Evolutionary conservation across 2,113 vertebrate genomes (phyloP).

Genomic region (rat (Rattus norvegicus)): GRCr8 NC_086024.1:32172001-32172500

Average conservation of each 20-base stretch:
- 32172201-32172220: background rate
- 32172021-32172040: conserved; percentile 28
- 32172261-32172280: background rate
- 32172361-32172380: conserved; percentile 17
- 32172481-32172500: conserved; percentile 40
- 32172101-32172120: background rate
- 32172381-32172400: background rate
- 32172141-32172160: conserved; percentile 1
- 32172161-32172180: background rate
- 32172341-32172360: conserved; percentile 31
- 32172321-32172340: background rate
- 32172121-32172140: background rate
- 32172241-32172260: background rate
- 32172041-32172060: background rate
- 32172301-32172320: conserved; percentile 1
- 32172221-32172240: background rate
- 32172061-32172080: background rate
- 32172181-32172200: background rate
- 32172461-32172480: background rate
- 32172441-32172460: conserved; percentile 30
- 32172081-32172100: too few relatives aligned
- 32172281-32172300: background rate
- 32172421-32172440: background rate
- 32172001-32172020: background rate
- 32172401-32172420: background rate